Percentiles rank a stretch among this genome's conserved stretches.
These are phyloP conservation scores for Helleia helle DNA, from an alignment of 2,888 invertebrate species.

Conservation along the genomic window DNA sequence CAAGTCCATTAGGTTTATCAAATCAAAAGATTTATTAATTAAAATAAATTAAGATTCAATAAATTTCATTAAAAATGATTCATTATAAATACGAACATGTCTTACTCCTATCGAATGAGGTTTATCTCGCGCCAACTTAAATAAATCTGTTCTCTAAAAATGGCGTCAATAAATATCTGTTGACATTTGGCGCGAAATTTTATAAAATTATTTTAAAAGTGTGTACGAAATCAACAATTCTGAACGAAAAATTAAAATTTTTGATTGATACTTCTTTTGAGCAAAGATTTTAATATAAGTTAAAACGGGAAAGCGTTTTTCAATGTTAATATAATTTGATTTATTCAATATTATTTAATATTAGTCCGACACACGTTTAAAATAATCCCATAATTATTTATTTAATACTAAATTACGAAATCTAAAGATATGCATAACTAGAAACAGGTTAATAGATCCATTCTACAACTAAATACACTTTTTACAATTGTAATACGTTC, in stretches of 20 bases:
- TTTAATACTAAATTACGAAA: conserved; percentile 43
- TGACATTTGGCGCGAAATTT: neutral
- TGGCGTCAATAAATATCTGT: neutral
- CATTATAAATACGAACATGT: conserved; percentile 4
- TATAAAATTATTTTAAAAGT: neutral
- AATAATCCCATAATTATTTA: conserved; percentile 1
- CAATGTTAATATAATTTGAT: neutral
- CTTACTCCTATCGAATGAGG: conserved; percentile 5
- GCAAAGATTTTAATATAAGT: too few relatives aligned
- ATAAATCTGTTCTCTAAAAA: conserved; percentile 6
- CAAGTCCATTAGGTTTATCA: too few relatives aligned
- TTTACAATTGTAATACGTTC: conserved; percentile 64
- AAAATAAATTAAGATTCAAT: neutral
- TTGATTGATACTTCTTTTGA: too few relatives aligned
- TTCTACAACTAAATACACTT: conserved; percentile 71
- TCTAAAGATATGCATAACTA: conserved; percentile 71
- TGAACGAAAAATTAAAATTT: too few relatives aligned
- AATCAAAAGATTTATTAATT: neutral
- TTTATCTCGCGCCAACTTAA: neutral
- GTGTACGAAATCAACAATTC: neutral
- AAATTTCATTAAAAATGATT: neutral
- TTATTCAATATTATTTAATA: neutral
- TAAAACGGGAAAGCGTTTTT: too few relatives aligned
- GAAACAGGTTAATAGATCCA: conserved; percentile 64
- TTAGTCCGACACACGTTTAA: neutral